Evolutionary conservation across 2,888 invertebrate species (phyloP).

Genomic region (Unio pictorum): DNA sequence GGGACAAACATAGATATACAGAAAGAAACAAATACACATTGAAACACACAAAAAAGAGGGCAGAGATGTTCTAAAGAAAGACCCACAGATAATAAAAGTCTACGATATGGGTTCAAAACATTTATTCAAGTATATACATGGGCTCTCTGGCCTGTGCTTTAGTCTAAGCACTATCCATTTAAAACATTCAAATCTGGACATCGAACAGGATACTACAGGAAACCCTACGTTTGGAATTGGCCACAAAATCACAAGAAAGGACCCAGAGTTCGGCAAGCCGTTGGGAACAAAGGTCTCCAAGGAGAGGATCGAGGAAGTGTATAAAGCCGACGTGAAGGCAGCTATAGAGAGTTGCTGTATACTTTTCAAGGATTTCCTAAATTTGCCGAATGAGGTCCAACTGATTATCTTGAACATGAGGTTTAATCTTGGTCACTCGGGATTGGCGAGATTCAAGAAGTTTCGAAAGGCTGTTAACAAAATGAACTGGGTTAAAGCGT

Average conservation of each 20-base stretch:
- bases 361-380: not conserved
- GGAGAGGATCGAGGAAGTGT: slow-evolving; percentile 6
- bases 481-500: too few species aligned
- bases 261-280: slow-evolving; percentile 10
- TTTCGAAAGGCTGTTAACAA: too few species aligned
- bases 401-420: slow-evolving; percentile 14
- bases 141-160: too few species aligned
- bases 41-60: too few species aligned
- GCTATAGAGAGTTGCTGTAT: not conserved
- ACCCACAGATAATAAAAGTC: too few species aligned
- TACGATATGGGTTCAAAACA: too few species aligned
- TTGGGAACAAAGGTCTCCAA: slow-evolving; percentile 3
- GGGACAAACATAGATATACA: too few species aligned
- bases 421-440: slow-evolving; percentile 8
- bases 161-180: too few species aligned
- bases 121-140: too few species aligned
- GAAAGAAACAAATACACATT: too few species aligned
- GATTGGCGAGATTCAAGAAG: not conserved
- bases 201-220: not conserved
- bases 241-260: slow-evolving; percentile 6
- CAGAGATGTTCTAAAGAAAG: too few species aligned
- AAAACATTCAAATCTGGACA: too few species aligned
- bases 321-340: slow-evolving; percentile 1
- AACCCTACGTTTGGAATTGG: slow-evolving; percentile 15
- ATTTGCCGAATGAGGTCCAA: slow-evolving; percentile 8